Base-by-base conservation (phyloP, 2,888 invertebrate species). In the Drosophila limbata region DNA sequence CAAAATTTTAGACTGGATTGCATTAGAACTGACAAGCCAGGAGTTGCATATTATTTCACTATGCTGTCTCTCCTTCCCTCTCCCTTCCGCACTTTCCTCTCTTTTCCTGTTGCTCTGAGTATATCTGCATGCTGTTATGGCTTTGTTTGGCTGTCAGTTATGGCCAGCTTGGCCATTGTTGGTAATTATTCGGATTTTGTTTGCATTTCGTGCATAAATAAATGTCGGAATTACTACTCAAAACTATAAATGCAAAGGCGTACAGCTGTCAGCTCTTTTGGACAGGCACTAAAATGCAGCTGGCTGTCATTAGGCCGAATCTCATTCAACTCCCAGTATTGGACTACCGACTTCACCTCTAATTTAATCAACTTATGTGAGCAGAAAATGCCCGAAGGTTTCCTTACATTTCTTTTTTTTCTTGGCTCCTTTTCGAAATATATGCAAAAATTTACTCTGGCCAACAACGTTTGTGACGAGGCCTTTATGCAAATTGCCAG, bases 401-500 rank as follows among this genome's bases (percentile, higher is more conserved):
- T 57, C 33, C 17, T 37, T 25, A 21, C 9, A 21, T 40, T 28
- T 17, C 19, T 53, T 52, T 67, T 42, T 35, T 40, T 55, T 5
- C n/a, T 28, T 48, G 53, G 47, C 57, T 45, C 35, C 45, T 61
- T 69, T 50, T 56, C 28, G 19, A 60, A 88, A 64, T 79, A 64
- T 79, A 76, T 81, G 69, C 81, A 77, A 63, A 81, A 81, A 81
- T 89, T 89, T 82, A 83, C 86, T 71, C 65, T 74, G 71, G 82
- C 87, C 84, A 84, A 86, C 82, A 84, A 86, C 81, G 77, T 88
- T 84, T 52, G 72, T 72, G 66, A 69, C 55, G 88, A 69, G 83
- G 73, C 81, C 88, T 88, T 86, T 86, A 86, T 86, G 85, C 69
- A 86, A 86, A 86, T 89, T 88, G 88, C 81, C 77, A 56, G 79